A percentile compares a stretch with the other conserved stretches of the same genome.
Conservation (phyloP, 2,888 invertebrate species). For the Pelosia muscerda region DNA sequence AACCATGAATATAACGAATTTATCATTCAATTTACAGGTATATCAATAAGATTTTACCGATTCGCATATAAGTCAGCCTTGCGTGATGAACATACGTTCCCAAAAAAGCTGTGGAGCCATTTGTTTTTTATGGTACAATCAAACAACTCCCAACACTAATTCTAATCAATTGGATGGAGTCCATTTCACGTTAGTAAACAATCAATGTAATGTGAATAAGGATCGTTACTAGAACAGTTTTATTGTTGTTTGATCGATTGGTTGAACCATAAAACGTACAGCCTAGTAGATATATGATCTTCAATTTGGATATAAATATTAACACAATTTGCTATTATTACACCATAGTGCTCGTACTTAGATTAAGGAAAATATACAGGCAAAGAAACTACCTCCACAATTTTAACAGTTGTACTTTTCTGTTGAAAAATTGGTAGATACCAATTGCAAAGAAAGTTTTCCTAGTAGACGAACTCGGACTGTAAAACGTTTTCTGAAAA, state of each 20-base stretch:
- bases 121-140: constrained; percentile 16
- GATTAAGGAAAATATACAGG: too few relatives aligned
- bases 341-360: too few relatives aligned
- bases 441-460: too few relatives aligned
- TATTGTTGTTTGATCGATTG: neutral
- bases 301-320: neutral
- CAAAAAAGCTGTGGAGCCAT: neutral
- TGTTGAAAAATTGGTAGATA: too few relatives aligned
- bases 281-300: neutral
- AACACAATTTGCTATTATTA: neutral
- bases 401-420: too few relatives aligned
- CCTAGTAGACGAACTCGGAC: too few relatives aligned
- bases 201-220: neutral
- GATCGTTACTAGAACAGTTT: constrained; percentile 2
- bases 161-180: constrained; percentile 11
- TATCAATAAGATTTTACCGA: neutral
- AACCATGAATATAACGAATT: too few relatives aligned
- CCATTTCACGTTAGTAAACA: constrained; percentile 2
- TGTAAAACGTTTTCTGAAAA: too few relatives aligned
- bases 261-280: neutral
- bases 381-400: too few relatives aligned
- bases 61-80: constrained; percentile 9
- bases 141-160: constrained; percentile 16
- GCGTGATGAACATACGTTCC: constrained; percentile 26
- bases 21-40: neutral